Evolutionary conservation across 2,888 invertebrate species (phyloP), one percentile per base, ranked within the genome.

Genomic region (Gandaritis pyraliata): DNA sequence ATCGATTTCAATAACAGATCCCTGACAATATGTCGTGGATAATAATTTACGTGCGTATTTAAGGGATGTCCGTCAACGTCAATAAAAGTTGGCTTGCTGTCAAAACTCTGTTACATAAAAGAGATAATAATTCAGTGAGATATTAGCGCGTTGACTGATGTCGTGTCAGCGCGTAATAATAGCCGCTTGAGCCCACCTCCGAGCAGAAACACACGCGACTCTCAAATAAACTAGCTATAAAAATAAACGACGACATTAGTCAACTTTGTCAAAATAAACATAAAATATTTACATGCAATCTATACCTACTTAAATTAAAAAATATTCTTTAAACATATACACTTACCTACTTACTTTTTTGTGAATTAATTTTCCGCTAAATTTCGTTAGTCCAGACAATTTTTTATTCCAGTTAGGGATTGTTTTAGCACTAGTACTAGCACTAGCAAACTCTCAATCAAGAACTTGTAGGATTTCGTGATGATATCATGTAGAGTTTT

Each of bases 211-310:
- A 83, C 83, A 86, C 82, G 82, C 82, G 81, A 79, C 84, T 86
- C 79, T 81, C 86, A 80, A 88, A 90, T 88, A 88, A 86, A 87
- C 83, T 81, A 82, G 83, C 83, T 84, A 88, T 89, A 88, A 90
- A 90, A 89, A 89, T 91, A 91, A 91, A 90, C 87, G 88, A 82
- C 78, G 81, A 82, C 87, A 90, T 90, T 90, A 88, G 86, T 91
- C 90, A 90, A 85, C 87, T 80, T 76, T 89, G 91, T 90, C 90
- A 90, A 88, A 91, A 90, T 88, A 90, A 85, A 85, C 81, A 30
- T 78, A 78, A 75, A 84, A 83, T 84, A 83, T 86, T 83, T 85
- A 86, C 82, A 80, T 39, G 43, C 6, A 56, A 72, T 71, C 71
- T 38, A 49, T 33, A 33, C 33, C 5, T 33, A 33, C 10, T 33